Conservation (phyloP, 2,797 vertebrate genomes). For the Myotis daubentonii region DNA sequence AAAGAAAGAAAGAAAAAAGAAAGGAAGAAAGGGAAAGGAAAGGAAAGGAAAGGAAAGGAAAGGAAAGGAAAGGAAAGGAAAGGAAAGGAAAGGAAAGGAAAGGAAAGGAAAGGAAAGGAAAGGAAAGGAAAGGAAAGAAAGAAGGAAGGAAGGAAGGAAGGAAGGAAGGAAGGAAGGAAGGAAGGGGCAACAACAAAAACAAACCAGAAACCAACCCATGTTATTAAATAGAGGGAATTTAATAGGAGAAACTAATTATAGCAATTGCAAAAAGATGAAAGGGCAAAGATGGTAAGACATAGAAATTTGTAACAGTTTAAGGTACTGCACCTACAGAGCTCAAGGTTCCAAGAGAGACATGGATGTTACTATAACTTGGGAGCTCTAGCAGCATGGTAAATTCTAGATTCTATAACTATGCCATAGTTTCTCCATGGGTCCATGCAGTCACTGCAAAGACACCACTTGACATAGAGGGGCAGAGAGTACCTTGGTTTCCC, state of each 20-base stretch:
- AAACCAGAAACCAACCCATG: background rate
- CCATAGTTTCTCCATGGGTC: background rate
- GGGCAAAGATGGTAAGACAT: background rate
- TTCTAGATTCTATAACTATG: background rate
- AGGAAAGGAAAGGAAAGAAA: too few species aligned
- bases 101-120: too few species aligned
- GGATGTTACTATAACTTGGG: background rate
- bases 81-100: too few species aligned
- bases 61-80: too few species aligned
- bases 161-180: background rate
- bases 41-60: too few species aligned
- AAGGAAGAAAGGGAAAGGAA: too few species aligned
- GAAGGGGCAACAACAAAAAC: background rate
- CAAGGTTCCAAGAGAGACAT: fast-evolving
- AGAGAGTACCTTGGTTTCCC: background rate
- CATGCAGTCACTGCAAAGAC: background rate
- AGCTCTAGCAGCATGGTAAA: background rate
- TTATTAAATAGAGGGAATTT: background rate
- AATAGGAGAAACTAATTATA: background rate
- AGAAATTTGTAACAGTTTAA: background rate
- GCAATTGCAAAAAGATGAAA: background rate
- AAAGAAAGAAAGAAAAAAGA: too few species aligned
- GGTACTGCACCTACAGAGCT: background rate
- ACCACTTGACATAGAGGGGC: background rate
- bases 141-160: too few species aligned